Evolutionary conservation across 92 coral and sea anemone species (phyloP), one percentile per base, ranked within the genome.

Genomic region (Nematostella vectensis): DNA sequence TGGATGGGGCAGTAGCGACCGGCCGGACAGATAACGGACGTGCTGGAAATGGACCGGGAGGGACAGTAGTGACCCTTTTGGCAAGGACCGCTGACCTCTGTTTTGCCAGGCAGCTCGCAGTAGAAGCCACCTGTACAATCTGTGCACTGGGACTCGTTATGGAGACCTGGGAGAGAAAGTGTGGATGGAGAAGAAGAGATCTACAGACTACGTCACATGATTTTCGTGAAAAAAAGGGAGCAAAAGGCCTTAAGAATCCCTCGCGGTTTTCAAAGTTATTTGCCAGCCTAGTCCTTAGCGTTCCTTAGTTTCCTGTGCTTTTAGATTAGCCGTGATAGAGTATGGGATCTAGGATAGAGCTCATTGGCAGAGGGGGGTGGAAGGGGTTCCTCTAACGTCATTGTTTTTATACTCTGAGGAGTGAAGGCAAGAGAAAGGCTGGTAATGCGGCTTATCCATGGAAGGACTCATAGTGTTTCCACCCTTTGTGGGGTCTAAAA

Each of bases 1-100:
- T 84, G 85, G 10, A 70, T 58, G 26, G 98, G 98, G 66, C 98
- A 91, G 36, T 91, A 91, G 21, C 69, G 47, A 12, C 98, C 98
- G 16, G 82, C 70, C 11, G 98, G 98, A 25, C 98, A 91, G 18
- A 71, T 51, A 19, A 29, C 70, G 10, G 72, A 54, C 49, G 47
- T 61, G 48, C 80, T 62, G 15, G 79, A 67, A 39, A 2, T 62
- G 19, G 98, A 86, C 31, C 80, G 72, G 44, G 40, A 54, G 42
- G 63, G 68, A 47, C 98, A 91, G 76, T 69, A 91, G 26, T 74
- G 72, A n/a, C 96, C 98, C 53, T 70, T 50, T 30, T 81, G 75
- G 43, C 98, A 91, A 11, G 36, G 66, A 23, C 93, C 96, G 11
- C 95, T 77, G 48, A 67, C 96, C 10, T 52, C 68, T 15, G 98